phyloP scores from a whole-genome alignment of 2,888 invertebrate genomes.

The Protophormia terraenovae region DNA sequence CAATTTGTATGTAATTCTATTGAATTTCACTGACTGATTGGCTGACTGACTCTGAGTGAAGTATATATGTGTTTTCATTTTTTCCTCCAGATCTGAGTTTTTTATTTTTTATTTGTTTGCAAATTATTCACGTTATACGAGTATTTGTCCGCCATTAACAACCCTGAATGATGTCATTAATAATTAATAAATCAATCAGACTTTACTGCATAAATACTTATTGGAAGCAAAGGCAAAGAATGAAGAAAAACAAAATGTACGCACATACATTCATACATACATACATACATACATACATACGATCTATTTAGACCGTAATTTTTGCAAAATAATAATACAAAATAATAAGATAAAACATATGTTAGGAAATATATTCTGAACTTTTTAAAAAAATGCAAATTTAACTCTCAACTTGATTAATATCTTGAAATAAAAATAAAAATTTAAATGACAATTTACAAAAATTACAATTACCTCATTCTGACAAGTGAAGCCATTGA shows the following conservation, averaged over 20 bases:
- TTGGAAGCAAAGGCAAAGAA: background rate
- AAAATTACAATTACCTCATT: no score
- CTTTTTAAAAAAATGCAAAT: no score
- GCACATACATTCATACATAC: background rate
- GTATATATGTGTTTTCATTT: background rate
- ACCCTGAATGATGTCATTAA: slow-evolving; percentile 59
- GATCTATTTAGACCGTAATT: no score
- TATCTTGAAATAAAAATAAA: no score
- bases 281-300: background rate
- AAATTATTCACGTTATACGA: background rate
- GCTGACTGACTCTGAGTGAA: background rate
- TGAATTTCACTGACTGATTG: background rate
- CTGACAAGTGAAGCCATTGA: no score
- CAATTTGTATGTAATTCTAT: slow-evolving; percentile 35
- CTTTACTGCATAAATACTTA: slow-evolving; percentile 36
- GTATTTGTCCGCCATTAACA: slow-evolving; percentile 28
- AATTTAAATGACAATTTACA: no score
- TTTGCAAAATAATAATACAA: no score
- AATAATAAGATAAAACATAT: no score
- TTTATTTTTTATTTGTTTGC: background rate
- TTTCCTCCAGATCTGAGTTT: background rate
- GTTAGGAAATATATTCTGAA: no score
- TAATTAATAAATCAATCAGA: slow-evolving; percentile 60
- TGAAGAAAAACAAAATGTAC: background rate
- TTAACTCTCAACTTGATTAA: no score